A percentile compares a stretch with the other conserved stretches of the same genome.
Conservation (phyloP, 1,140 invertebrate genomes). For the Laodelphax striatellus region DNA sequence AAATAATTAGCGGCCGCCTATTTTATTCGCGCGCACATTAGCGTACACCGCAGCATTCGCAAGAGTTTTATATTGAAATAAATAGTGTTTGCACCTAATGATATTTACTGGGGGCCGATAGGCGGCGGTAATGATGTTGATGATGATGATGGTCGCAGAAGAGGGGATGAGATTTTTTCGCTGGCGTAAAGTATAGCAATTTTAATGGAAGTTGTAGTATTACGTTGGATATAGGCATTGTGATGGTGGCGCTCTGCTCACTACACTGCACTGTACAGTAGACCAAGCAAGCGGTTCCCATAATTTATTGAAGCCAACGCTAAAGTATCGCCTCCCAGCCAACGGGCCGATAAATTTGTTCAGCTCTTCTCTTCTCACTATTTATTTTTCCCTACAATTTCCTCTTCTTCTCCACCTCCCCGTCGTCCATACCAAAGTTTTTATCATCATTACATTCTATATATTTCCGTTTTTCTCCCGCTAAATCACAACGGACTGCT, state of each 20-base stretch:
- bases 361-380: neutral
- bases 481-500: no score
- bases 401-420: neutral
- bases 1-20: neutral
- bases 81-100: conserved; percentile 3
- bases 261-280: no score
- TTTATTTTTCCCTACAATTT: neutral
- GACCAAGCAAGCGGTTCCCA: neutral
- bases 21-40: neutral
- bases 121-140: neutral
- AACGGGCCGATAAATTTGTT: neutral
- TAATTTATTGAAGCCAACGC: neutral
- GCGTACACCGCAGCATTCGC: neutral
- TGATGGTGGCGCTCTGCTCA: no score
- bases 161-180: neutral
- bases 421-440: neutral
- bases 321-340: neutral
- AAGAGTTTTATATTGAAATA: neutral
- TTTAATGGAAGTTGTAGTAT: conserved; percentile 1
- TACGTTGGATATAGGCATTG: neutral
- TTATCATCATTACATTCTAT: no score
- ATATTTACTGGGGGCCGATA: neutral
- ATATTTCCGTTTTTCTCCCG: no score
- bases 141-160: neutral
- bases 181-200: neutral